phyloP scores from a whole-genome alignment of 2,113 vertebrate species.

The Uropsilus gracilis region DNA sequence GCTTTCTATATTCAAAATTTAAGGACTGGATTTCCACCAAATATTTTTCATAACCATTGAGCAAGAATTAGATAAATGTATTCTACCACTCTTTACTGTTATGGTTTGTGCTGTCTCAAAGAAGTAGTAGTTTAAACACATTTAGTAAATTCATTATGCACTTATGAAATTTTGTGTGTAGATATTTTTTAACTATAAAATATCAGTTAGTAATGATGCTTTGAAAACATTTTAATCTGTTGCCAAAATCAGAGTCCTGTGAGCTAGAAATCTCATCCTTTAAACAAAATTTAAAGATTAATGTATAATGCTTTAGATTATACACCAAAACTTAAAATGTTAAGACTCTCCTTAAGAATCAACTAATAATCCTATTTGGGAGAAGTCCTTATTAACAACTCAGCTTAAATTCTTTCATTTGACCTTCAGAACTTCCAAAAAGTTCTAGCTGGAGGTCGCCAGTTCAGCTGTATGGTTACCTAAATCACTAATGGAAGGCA shows the following conservation, averaged over 20 bases:
- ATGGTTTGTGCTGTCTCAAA: background rate
- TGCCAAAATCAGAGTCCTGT: background rate
- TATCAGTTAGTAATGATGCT: background rate
- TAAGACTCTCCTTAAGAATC: background rate
- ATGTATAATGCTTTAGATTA: background rate
- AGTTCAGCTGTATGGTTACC: constrained; percentile 16
- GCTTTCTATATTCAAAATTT: constrained; percentile 28
- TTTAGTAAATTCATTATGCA: background rate
- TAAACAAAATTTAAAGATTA: background rate
- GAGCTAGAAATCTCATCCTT: background rate
- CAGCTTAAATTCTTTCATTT: constrained; percentile 50
- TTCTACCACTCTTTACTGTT: background rate
- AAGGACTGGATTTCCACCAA: background rate
- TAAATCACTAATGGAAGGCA: constrained; percentile 53
- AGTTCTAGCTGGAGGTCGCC: constrained; percentile 39
- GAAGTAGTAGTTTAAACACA: constrained; percentile 28
- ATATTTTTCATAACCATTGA: background rate
- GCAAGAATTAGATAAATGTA: background rate
- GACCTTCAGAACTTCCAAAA: constrained; percentile 40
- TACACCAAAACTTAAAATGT: constrained; percentile 13
- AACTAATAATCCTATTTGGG: background rate
- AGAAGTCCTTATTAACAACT: constrained; percentile 27
- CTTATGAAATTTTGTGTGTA: constrained; percentile 17
- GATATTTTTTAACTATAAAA: background rate
- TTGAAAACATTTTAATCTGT: background rate